Percentiles rank a stretch among this genome's conserved stretches.
These are phyloP conservation scores for Chloromyia formosa DNA, from an alignment of 2,888 invertebrate genomes.

Conservation along the genomic window DNA sequence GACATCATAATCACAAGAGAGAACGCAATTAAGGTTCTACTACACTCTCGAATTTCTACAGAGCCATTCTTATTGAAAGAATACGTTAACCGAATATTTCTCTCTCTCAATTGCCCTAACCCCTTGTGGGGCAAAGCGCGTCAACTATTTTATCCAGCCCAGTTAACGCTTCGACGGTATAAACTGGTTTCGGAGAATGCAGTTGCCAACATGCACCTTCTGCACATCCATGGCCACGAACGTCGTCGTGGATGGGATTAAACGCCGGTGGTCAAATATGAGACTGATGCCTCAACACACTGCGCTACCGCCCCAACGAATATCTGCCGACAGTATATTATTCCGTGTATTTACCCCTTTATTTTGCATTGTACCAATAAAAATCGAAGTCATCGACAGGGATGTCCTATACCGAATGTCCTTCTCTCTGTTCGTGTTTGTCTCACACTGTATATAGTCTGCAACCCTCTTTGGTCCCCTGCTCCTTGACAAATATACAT, in stretches of 20 bases:
- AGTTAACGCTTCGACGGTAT: no score
- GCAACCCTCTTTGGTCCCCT: neutral
- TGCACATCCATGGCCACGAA: no score
- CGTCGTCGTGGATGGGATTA: no score
- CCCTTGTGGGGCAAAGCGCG: no score
- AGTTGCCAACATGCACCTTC: no score
- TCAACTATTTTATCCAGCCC: no score
- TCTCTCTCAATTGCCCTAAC: no score
- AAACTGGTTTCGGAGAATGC: no score
- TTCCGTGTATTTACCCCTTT: conserved; percentile 19
- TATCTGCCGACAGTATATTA: neutral
- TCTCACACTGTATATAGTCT: neutral
- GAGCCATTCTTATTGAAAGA: neutral
- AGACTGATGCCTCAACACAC: no score
- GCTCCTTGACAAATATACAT: neutral
- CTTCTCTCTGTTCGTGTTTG: conserved; percentile 5
- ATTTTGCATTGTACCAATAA: conserved; percentile 20
- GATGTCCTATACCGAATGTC: neutral
- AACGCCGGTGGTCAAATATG: no score
- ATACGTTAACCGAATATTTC: no score
- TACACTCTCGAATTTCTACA: neutral
- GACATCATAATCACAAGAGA: neutral
- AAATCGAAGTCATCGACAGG: conserved; percentile 1
- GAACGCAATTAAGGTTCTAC: neutral
- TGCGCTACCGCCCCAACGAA: neutral